Conservation (phyloP, 2,797 vertebrate species). For the Gadopsis marmoratus region DNA sequence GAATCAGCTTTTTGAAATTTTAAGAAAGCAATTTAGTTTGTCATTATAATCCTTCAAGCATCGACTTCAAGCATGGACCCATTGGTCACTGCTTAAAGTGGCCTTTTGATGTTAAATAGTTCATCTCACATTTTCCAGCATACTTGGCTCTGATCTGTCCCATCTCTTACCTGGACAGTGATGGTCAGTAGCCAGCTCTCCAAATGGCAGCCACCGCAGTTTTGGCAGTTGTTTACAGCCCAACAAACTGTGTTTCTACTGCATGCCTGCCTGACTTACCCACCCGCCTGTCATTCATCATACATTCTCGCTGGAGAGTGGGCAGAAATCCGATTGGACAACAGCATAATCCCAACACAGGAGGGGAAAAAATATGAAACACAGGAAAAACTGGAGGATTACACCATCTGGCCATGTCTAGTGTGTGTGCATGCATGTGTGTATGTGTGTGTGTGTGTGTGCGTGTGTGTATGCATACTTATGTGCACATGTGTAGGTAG, state of each 20-base stretch:
- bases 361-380: constrained; percentile 72
- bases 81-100: neutral
- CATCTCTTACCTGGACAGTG: constrained; percentile 63
- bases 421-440: too few species aligned
- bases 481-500: constrained; percentile 27
- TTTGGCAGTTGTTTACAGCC: constrained; percentile 11
- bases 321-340: constrained; percentile 76
- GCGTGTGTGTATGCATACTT: constrained; percentile 33
- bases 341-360: constrained; percentile 74
- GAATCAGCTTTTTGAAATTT: neutral
- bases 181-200: constrained; percentile 24
- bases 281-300: constrained; percentile 70
- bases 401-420: constrained; percentile 78
- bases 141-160: constrained; percentile 1
- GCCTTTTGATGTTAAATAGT: neutral
- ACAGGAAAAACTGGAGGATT: constrained; percentile 75
- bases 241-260: constrained; percentile 26
- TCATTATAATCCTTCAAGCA: constrained; percentile 3
- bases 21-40: constrained; percentile 3
- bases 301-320: constrained; percentile 68
- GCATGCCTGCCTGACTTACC: constrained; percentile 46
- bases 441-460: constrained; percentile 34
- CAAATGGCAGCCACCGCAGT: neutral
- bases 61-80: neutral
- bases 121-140: neutral